Base-by-base conservation (phyloP, 2,797 vertebrate genomes). In the Argya squamiceps region DNA sequence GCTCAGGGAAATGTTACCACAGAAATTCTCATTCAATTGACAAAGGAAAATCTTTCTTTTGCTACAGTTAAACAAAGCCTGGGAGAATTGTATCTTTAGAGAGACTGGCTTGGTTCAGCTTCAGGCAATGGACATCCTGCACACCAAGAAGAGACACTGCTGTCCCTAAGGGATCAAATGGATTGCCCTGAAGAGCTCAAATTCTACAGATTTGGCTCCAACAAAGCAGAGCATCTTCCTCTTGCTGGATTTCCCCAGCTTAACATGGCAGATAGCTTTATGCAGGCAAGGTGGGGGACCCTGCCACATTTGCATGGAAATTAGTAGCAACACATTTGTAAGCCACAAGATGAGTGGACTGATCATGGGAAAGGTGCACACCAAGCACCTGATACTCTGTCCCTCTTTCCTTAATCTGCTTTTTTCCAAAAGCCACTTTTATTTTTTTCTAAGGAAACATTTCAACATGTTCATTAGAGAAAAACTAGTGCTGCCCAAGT, bases 1-100 rank as follows among this genome's bases (percentile, higher is more conserved):
- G 82, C 93, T 94, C 88, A 56, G 76, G 89, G 79, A 97, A 97
- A 94, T 65, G 62, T 93, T 89, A 96, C 95, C 97, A 94, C 97
- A 97, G 96, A 97, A 97, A 93, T 76, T 67, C 52, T 90, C 94
- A 41, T 69, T 93, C 74, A 70, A 9, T 24, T 3, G 23, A 95
- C 95, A 92, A 84, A 84, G 76, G 70, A 86, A 94, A 96, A 92
- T 22, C 55, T 44, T 84, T 80, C 23, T 68, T 65, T 92, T 56
- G 37, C 55, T 92, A 69, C 30, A 56, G 22, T 64, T 85, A 86
- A 89, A 94, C 73, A 91, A 89, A 95, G 83, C 41, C 46, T 55
- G 52, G 27, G 59, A 53, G 68, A 96, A 69, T 41, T 32, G 1
- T 50, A 58, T 89, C 81, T 92, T 96, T 81, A 64, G 59, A 78